Conservation (phyloP, 2,888 invertebrate species). For the Drosophila anomelani region DNA sequence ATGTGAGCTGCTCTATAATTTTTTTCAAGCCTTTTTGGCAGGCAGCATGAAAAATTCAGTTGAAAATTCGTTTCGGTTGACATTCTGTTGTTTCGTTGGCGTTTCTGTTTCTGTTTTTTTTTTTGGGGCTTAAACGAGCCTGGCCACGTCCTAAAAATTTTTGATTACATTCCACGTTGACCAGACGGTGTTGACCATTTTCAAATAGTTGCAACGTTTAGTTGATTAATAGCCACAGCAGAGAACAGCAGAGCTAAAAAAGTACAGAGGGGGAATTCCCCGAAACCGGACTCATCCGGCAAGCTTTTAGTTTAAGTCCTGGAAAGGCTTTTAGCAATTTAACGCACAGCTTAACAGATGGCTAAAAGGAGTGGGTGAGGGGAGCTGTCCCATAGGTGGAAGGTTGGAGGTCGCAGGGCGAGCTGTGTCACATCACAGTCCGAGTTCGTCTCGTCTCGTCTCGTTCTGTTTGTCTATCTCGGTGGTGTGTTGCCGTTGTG, state of each 20-base stretch:
- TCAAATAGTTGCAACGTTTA: conserved; percentile 77
- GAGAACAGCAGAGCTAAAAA: conserved; percentile 14
- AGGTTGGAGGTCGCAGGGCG: conserved; percentile 18
- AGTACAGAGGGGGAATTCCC: neutral
- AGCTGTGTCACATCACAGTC: conserved; percentile 40
- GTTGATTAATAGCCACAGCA: conserved; percentile 74
- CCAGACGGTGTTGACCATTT: conserved; percentile 55
- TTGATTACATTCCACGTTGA: conserved; percentile 75
- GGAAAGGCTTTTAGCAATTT: conserved; percentile 77
- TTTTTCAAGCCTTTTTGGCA: conserved; percentile 8
- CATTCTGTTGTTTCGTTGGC: conserved; percentile 49
- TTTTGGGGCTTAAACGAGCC: conserved; percentile 27
- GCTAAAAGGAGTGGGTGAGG: neutral
- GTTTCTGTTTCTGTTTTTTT: neutral
- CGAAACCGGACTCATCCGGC: neutral
- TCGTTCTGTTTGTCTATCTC: conserved; percentile 47
- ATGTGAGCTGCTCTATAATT: conserved; percentile 51
- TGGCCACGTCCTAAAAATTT: conserved; percentile 54
- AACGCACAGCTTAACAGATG: conserved; percentile 79
- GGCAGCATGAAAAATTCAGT: conserved; percentile 62
- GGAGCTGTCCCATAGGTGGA: conserved; percentile 8
- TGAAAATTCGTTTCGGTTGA: conserved; percentile 62
- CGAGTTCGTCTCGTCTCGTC: conserved; percentile 10
- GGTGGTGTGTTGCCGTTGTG: conserved; percentile 18
- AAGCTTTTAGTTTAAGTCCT: conserved; percentile 73